Evolutionary conservation across 2,888 invertebrate genomes (phyloP).

Genomic region (Kuschelorhynchus macadamiae): DNA sequence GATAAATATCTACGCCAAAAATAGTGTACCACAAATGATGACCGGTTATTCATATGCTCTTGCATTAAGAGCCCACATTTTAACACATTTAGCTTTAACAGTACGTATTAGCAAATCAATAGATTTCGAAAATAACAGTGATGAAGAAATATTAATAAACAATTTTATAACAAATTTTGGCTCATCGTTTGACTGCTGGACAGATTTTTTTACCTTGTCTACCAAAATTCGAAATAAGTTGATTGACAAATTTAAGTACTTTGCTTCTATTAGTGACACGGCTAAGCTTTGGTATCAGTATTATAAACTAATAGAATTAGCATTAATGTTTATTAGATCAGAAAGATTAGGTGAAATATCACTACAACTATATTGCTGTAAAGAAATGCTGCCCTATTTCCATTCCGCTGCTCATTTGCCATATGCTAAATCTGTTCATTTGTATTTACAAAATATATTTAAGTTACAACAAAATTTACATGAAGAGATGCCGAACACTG

Average conservation of each 20-base stretch:
- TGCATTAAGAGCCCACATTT: slow-evolving; percentile 6
- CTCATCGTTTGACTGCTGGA: background rate
- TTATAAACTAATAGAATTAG: background rate
- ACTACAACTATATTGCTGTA: background rate
- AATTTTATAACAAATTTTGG: background rate
- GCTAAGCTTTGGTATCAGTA: slow-evolving; percentile 5
- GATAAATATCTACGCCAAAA: background rate
- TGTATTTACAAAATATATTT: slow-evolving; percentile 5
- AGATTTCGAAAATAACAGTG: background rate
- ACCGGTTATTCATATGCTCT: slow-evolving; percentile 2
- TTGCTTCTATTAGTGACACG: background rate
- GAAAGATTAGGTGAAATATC: background rate
- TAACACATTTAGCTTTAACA: background rate
- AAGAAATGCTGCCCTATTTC: slow-evolving; percentile 3
- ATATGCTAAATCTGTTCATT: slow-evolving; percentile 2
- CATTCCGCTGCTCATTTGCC: background rate
- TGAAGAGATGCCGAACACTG: background rate
- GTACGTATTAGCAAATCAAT: background rate
- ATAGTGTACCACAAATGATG: slow-evolving; percentile 2
- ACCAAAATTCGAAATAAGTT: background rate
- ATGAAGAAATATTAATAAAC: background rate
- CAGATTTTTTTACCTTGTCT: background rate
- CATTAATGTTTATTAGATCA: background rate
- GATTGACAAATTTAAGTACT: background rate
- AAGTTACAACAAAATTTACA: background rate